These are phyloP conservation scores for Atlantisia rogersi DNA, from an alignment of 2,113 vertebrate genomes.

Conservation along the genomic window DNA sequence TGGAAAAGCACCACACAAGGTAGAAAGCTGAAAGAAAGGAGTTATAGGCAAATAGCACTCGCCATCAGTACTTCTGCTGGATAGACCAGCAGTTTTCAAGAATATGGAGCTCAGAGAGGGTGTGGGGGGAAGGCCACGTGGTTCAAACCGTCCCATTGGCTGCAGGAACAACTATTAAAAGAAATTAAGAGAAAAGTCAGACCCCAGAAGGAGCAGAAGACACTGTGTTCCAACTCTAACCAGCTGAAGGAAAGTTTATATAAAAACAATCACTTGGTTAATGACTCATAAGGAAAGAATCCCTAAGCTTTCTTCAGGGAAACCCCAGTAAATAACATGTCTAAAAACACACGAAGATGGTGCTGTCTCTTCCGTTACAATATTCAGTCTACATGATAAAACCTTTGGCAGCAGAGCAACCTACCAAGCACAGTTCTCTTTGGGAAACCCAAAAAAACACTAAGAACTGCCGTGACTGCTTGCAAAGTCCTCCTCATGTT, in stretches of 20 bases:
- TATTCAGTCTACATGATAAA: conserved; percentile 64
- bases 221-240: conserved; percentile 70
- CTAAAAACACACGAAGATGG: conserved; percentile 72
- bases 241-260: conserved; percentile 81
- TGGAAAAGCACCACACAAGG: neutral
- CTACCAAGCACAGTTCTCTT: conserved; percentile 47
- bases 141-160: conserved; percentile 19
- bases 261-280: conserved; percentile 76
- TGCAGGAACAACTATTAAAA: conserved; percentile 51
- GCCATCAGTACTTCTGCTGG: neutral
- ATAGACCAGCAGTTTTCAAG: neutral
- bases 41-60: neutral
- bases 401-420: conserved; percentile 51
- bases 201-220: conserved; percentile 58
- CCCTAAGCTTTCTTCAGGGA: conserved; percentile 79
- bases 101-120: neutral
- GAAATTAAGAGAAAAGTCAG: conserved; percentile 54
- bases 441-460: conserved; percentile 61
- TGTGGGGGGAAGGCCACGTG: neutral
- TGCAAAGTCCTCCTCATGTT: conserved; percentile 14
- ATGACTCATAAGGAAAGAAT: conserved; percentile 81
- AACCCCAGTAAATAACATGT: conserved; percentile 80
- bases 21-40: neutral
- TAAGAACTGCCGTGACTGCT: conserved; percentile 34
- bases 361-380: conserved; percentile 61